Conservation (phyloP, 1,140 invertebrate genomes). For the Bombus soroeensis region DNA sequence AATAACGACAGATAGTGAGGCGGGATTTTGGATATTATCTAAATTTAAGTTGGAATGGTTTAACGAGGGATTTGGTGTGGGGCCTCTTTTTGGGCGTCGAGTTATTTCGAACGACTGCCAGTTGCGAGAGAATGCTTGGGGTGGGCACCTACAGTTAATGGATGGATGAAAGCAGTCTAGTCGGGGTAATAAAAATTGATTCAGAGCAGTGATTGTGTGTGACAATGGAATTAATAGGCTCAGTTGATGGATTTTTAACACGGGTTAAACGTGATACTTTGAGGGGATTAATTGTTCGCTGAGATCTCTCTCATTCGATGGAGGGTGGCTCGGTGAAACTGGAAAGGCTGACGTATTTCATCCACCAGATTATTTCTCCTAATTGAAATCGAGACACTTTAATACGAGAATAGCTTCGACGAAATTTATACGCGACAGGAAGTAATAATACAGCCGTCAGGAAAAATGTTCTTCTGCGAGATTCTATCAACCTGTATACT, state of each 20-base stretch:
- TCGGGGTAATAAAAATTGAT: slow-evolving; percentile 25
- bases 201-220: slow-evolving; percentile 11
- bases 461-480: too few species aligned
- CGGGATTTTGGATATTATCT: not conserved
- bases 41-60: not conserved
- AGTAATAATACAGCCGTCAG: too few species aligned
- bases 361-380: not conserved
- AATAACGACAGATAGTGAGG: not conserved
- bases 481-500: too few species aligned
- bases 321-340: not conserved
- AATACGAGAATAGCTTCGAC: too few species aligned
- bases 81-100: too few species aligned
- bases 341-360: not conserved
- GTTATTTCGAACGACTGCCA: not conserved
- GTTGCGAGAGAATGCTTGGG: too few species aligned
- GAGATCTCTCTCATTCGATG: too few species aligned
- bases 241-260: slow-evolving; percentile 22
- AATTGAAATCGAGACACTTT: not conserved
- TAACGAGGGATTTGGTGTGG: too few species aligned
- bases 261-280: slow-evolving; percentile 20
- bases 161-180: not conserved
- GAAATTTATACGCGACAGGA: too few species aligned
- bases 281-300: not conserved
- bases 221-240: slow-evolving; percentile 15
- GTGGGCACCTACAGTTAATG: not conserved